These are phyloP conservation scores for Rhamphomyia laevipes DNA, from an alignment of 2,888 invertebrate species.

Conservation along the genomic window DNA sequence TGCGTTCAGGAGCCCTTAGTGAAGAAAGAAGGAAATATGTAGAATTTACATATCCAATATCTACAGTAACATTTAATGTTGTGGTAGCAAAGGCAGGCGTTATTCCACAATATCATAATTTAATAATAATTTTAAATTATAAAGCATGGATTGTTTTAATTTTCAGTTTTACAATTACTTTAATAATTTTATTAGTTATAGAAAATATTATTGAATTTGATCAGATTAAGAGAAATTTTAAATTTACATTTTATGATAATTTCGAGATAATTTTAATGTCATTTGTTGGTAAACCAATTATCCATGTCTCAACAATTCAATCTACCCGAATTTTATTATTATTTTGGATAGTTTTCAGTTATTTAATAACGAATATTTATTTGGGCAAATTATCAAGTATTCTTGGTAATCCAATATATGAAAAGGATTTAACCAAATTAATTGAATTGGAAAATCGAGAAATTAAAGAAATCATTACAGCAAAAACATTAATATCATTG, in stretches of 20 bases:
- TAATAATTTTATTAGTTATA: slow-evolving; percentile 12
- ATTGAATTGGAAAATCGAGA: slow-evolving; percentile 16
- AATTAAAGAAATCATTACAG: background rate
- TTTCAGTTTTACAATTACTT: slow-evolving; percentile 17
- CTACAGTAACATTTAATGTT: slow-evolving; percentile 19
- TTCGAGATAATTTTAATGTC: slow-evolving; percentile 25
- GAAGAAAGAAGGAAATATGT: slow-evolving; percentile 15
- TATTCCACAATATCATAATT: slow-evolving; percentile 26
- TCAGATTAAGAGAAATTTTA: background rate
- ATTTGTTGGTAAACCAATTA: slow-evolving; percentile 25
- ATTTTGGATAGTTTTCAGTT: slow-evolving; percentile 30
- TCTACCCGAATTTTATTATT: slow-evolving; percentile 26
- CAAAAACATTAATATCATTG: background rate
- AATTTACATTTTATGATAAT: slow-evolving; percentile 8
- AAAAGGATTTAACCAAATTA: slow-evolving; percentile 23
- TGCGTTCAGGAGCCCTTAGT: slow-evolving; percentile 21
- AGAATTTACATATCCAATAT: slow-evolving; percentile 25
- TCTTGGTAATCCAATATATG: slow-evolving; percentile 27
- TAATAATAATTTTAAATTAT: slow-evolving; percentile 22
- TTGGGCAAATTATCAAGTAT: slow-evolving; percentile 31
- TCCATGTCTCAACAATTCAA: slow-evolving; percentile 19
- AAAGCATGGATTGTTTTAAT: slow-evolving; percentile 23
- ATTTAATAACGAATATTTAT: slow-evolving; percentile 27
- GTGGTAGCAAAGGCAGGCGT: slow-evolving; percentile 27
- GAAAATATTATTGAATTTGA: background rate